Evolutionary conservation across 2,113 vertebrate species (phyloP).

Genomic region (Protomyctophum bolini): DNA sequence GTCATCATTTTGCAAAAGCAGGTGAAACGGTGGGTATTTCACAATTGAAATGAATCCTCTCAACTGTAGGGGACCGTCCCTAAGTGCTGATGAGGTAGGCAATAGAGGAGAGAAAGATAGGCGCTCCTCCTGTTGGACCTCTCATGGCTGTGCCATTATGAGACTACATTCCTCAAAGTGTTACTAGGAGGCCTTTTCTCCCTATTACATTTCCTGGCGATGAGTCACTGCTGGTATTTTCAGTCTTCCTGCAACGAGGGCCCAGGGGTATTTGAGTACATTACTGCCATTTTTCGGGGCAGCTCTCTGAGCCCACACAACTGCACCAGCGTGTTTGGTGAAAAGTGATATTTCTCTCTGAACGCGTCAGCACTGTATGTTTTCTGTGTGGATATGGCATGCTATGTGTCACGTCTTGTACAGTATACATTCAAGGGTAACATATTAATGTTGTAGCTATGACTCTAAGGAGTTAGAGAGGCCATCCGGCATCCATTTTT

Average conservation of each 20-base stretch:
- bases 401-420: constrained; percentile 4
- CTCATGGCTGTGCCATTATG: constrained; percentile 41
- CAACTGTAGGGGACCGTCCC: constrained; percentile 14
- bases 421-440: constrained; percentile 18
- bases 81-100: constrained; percentile 13
- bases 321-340: constrained; percentile 39
- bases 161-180: constrained; percentile 43
- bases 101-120: neutral
- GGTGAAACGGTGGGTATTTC: too few relatives aligned
- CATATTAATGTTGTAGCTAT: constrained; percentile 9
- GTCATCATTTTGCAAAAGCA: too few relatives aligned
- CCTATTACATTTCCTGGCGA: constrained; percentile 33
- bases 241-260: constrained; percentile 36
- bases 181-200: constrained; percentile 43
- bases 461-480: neutral
- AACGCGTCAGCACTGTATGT: constrained; percentile 29
- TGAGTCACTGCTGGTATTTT: constrained; percentile 44
- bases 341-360: constrained; percentile 37
- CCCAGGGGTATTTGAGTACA: constrained; percentile 54
- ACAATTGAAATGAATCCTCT: neutral
- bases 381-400: constrained; percentile 41
- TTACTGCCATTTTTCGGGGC: constrained; percentile 38
- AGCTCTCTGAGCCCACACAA: constrained; percentile 24
- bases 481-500: too few relatives aligned
- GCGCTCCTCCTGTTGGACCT: neutral